Evolutionary conservation across 2,888 invertebrate genomes (phyloP).

Genomic region (Aphidius colemani): DNA sequence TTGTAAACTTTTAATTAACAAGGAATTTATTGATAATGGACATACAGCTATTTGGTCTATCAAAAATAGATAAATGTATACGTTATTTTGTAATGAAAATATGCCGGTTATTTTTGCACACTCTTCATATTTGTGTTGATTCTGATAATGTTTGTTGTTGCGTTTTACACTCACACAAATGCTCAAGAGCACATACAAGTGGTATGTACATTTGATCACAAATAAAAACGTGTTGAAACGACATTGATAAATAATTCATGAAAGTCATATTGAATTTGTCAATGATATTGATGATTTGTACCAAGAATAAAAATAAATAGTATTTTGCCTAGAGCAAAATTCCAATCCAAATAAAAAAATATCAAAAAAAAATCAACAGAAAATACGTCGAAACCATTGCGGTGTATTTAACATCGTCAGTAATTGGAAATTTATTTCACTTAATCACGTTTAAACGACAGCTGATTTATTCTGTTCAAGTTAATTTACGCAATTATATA

Average conservation of each 20-base stretch:
- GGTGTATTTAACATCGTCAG: conserved; percentile 36
- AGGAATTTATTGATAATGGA: too few species aligned
- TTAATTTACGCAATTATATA: conserved; percentile 58
- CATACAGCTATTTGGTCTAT: too few species aligned
- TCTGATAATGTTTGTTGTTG: conserved; percentile 23
- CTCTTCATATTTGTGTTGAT: conserved; percentile 28
- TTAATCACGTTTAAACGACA: conserved; percentile 56
- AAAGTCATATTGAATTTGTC: conserved; percentile 35
- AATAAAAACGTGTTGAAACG: not conserved
- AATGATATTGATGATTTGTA: conserved; percentile 38
- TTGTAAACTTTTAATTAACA: too few species aligned
- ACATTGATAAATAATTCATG: conserved; percentile 34
- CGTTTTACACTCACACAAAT: not conserved
- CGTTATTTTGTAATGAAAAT: too few species aligned
- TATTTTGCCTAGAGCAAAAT: conserved; percentile 27
- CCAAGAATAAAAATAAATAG: conserved; percentile 27
- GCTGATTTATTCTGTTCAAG: conserved; percentile 54
- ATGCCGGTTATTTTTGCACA: not conserved
- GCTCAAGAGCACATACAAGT: not conserved
- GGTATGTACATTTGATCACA: not conserved
- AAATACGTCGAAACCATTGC: conserved; percentile 4
- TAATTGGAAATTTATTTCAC: conserved; percentile 58
- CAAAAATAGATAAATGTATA: too few species aligned
- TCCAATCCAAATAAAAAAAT: conserved; percentile 12
- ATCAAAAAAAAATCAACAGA: conserved; percentile 15